phyloP scores from a whole-genome alignment of 2,797 vertebrate species.

The Sciaenops ocellatus region DNA sequence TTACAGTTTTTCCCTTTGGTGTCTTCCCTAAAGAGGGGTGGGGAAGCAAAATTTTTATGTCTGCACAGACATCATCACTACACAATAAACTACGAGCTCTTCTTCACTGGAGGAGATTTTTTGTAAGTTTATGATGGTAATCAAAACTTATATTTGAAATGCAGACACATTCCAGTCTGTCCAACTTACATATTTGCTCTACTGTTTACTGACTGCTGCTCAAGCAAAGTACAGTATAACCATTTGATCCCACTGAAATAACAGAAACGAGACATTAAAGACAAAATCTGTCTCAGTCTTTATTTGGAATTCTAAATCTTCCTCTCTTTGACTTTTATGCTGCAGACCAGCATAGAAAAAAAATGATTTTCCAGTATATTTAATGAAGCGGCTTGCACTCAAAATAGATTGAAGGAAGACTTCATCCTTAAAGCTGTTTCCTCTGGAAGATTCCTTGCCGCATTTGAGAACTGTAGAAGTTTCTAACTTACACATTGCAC shows the following conservation, averaged over 20 bases:
- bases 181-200: slow-evolving; percentile 80
- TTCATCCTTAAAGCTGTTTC: slow-evolving; percentile 67
- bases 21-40: slow-evolving; percentile 70
- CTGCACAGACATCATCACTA: slow-evolving; percentile 54
- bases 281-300: slow-evolving; percentile 71
- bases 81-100: slow-evolving; percentile 51
- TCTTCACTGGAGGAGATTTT: slow-evolving; percentile 40
- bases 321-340: slow-evolving; percentile 66
- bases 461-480: slow-evolving; percentile 61
- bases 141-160: slow-evolving; percentile 65
- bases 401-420: slow-evolving; percentile 77
- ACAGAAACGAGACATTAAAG: slow-evolving; percentile 74
- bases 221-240: slow-evolving; percentile 51
- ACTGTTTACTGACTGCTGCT: slow-evolving; percentile 75
- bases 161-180: slow-evolving; percentile 58
- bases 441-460: slow-evolving; percentile 62
- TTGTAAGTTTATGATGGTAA: slow-evolving; percentile 51
- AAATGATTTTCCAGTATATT: slow-evolving; percentile 80
- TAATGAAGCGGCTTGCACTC: slow-evolving; percentile 76
- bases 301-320: slow-evolving; percentile 77
- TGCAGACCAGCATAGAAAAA: slow-evolving; percentile 67
- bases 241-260: slow-evolving; percentile 73
- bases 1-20: slow-evolving; percentile 70
- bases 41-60: slow-evolving; percentile 63
- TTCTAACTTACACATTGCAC: slow-evolving; percentile 66